These are phyloP conservation scores for Cheilosia variabilis DNA, from an alignment of 2,888 invertebrate genomes.

Conservation along the genomic window DNA sequence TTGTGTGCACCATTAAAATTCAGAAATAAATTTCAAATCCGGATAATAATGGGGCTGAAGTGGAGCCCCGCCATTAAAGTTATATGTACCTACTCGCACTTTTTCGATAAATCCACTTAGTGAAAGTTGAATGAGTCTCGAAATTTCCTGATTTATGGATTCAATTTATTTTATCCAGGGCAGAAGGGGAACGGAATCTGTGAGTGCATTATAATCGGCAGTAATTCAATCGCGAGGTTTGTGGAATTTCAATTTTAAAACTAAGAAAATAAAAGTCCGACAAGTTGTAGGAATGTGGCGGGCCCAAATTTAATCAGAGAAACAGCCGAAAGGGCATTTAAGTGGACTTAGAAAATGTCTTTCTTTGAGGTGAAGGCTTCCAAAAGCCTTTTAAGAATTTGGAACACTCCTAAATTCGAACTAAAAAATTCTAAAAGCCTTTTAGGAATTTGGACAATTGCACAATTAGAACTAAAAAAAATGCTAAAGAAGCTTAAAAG, in stretches of 20 bases:
- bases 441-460: no score
- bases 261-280: background rate
- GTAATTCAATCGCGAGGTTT: background rate
- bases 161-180: background rate
- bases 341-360: no score
- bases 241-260: background rate
- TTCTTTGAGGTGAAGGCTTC: no score
- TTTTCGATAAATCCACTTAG: conserved; percentile 25
- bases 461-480: no score
- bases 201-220: background rate
- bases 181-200: background rate
- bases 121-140: conserved; percentile 21
- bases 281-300: no score
- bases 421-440: no score
- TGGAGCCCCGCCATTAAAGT: conserved; percentile 6
- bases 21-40: conserved; percentile 40
- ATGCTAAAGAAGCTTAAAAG: no score
- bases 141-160: conserved; percentile 32
- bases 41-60: conserved; percentile 29
- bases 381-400: no score
- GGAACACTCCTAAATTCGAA: no score
- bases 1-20: conserved; percentile 21
- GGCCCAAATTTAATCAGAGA: no score
- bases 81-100: background rate
- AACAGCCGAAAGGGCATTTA: no score